These are phyloP conservation scores for Apostichopus parvimensis DNA, from an alignment of 35 echinoderm and acorn worm species.

Conservation along the genomic window DNA sequence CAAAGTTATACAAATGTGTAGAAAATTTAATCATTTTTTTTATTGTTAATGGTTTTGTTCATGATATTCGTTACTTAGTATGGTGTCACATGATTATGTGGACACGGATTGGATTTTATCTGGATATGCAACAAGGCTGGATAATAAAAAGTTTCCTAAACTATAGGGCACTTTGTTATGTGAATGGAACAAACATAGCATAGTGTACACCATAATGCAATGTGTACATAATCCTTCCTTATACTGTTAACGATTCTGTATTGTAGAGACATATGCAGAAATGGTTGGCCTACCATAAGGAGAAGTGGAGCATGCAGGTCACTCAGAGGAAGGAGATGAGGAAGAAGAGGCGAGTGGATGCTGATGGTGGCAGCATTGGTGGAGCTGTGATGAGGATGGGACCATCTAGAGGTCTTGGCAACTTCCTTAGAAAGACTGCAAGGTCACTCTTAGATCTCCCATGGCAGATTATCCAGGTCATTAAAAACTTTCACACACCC, in stretches of 20 bases:
- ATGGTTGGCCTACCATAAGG: conserved; percentile 90
- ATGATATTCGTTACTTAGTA: too few species aligned
- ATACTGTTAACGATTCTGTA: not conserved
- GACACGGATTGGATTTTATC: too few species aligned
- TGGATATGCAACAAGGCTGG: too few species aligned
- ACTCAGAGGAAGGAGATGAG: conserved; percentile 72
- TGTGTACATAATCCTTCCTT: too few species aligned
- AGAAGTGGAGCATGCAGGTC: conserved; percentile 90
- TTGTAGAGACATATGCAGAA: conserved; percentile 63
- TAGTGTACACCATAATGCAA: too few species aligned
- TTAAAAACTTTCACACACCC: not conserved
- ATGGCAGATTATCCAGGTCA: conserved; percentile 94
- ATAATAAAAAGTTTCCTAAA: not conserved
- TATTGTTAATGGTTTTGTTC: too few species aligned
- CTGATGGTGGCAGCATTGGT: not conserved
- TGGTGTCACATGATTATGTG: too few species aligned
- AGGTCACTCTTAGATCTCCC: conserved; percentile 79
- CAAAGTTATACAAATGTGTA: too few species aligned
- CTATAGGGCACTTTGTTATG: not conserved
- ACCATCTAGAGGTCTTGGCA: conserved; percentile 71
- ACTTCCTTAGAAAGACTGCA: conserved; percentile 82
- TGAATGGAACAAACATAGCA: too few species aligned
- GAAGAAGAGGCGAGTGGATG: conserved; percentile 38
- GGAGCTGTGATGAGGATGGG: conserved; percentile 71
- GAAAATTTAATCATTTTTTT: too few species aligned